Base-by-base conservation (phyloP, 2,888 invertebrate genomes). In the Antheraea yamamai region DNA sequence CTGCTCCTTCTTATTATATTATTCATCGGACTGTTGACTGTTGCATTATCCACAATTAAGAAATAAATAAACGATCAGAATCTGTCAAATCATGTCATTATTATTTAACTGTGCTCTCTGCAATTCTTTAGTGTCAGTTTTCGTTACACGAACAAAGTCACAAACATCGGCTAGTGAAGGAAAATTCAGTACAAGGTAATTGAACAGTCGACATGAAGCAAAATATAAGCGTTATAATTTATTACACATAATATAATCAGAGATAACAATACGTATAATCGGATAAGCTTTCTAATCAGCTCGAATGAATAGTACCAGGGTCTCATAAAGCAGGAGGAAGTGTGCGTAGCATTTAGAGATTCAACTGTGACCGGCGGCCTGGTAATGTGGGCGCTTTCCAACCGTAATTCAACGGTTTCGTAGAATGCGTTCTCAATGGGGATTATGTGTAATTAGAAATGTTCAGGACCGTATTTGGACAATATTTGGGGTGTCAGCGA, bases 321-420 rank as follows among this genome's bases (percentile, higher is more conserved):
- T 39, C 61, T 55, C 39, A 70, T 70, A 70, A 70, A 70, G 70
- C 39, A 39, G 70, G n/a, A 72, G 76, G 76, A 76, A 74, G 74
- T 55, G 72, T 61, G 76, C 71, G 73, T 72, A 55, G 71, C 73
- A 64, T 52, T 76, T 76, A 74, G 35, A 39, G 68, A 76, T 74
- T 74, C 72, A 74, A 76, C 72, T 74, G 74, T 76, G 72, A 76
- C 73, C 70, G 70, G 8, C 39, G 70, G 70, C 64, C 16, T 30
- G 16, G n/a, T 70, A 70, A 39, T 70, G 39, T 39, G 39, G 39
- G 35, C 70, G 39, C 35, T 70, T 70, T 70, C 70, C 39, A 70
- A 70, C 39, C 39, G 70, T 70, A 70, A 70, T 70, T 70, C 70
- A 70, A 70, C 8, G 20, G 39, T 70, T 66, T 39, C 70, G 39